Evolutionary conservation across 1,140 invertebrate species (phyloP).

Genomic region (Aphis craccivora): DNA sequence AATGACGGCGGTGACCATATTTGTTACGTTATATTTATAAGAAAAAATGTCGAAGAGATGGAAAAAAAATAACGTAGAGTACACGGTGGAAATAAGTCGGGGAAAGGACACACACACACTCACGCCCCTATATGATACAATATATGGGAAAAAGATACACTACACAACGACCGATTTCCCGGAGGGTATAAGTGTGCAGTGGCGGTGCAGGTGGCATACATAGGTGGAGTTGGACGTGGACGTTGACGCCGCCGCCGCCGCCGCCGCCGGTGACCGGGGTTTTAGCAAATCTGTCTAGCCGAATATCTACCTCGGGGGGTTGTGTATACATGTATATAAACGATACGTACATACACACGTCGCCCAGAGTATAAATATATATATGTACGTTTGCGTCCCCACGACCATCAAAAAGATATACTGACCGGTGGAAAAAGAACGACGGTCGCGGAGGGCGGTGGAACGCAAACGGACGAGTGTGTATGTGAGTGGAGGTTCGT

Average conservation of each 20-base stretch:
- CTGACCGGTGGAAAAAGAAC: not conserved
- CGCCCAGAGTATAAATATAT: too few species aligned
- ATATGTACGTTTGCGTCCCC: not conserved
- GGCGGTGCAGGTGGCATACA: not conserved
- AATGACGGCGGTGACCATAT: not conserved
- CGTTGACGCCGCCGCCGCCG: not conserved
- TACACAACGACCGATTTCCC: not conserved
- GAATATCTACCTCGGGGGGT: not conserved
- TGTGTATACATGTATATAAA: not conserved
- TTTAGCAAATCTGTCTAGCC: slow-evolving; percentile 46
- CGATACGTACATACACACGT: not conserved
- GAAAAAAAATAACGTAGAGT: not conserved
- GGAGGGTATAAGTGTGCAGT: not conserved
- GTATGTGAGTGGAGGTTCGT: slow-evolving; percentile 22
- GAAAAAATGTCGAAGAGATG: not conserved
- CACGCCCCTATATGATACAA: too few species aligned
- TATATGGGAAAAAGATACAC: slow-evolving; percentile 38
- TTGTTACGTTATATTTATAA: not conserved
- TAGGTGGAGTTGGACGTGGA: not conserved
- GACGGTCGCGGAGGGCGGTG: too few species aligned
- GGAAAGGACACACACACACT: not conserved
- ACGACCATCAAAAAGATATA: not conserved
- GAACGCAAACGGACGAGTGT: not conserved
- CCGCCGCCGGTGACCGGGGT: slow-evolving; percentile 6
- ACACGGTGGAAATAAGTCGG: slow-evolving; percentile 25